Evolutionary conservation across 1,140 invertebrate species (phyloP), one percentile per base, ranked within the genome.

Genomic region (Cylas formicarius): DNA sequence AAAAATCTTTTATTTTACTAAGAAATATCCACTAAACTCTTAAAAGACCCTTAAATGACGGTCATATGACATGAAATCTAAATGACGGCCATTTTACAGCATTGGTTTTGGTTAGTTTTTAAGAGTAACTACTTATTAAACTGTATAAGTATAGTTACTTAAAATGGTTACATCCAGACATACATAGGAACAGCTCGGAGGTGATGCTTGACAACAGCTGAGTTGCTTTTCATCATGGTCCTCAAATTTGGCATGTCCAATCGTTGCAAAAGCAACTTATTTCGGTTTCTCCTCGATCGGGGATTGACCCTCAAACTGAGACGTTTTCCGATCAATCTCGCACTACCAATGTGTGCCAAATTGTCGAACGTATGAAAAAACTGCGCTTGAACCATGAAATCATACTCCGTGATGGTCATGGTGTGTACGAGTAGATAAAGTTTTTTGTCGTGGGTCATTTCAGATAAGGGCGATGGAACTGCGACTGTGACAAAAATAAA

Each of bases 381-480:
- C 45, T 66, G 62, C 27, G 61, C 61, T 39, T 59, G 48, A 5
- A 66, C 44, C 14, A 63, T 52, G 44, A 50, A 63, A 43, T 60
- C 62, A 45, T 31, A 33, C 40, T 64, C 56, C 16, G 61, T 61
- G 26, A 66, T 56, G 7, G 62, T 64, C 55, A 66, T 61, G 24
- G 63, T 66, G 46, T 66, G 63, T 40, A 66, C 55, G 40, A 66
- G 35, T 33, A 66, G 42, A 44, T 59, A 53, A 11, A 47, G 24
- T 3, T 34, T 34, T 21, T 27, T 42, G 27, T 35, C 35, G 17
- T 45, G 36, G 14, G 22, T 17, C 33, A 36, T 53, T 40, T 61
- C 61, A 63, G 24, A 63, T 58, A 2, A 57, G 48, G 2, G 61
- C 57, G 16, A 55, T 45, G 6, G 55, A 61, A 27, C 53, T 57